A percentile compares a stretch with the other conserved stretches of the same genome.
Conservation (phyloP, 1,140 invertebrate genomes). For the Ceratina japonica region DNA sequence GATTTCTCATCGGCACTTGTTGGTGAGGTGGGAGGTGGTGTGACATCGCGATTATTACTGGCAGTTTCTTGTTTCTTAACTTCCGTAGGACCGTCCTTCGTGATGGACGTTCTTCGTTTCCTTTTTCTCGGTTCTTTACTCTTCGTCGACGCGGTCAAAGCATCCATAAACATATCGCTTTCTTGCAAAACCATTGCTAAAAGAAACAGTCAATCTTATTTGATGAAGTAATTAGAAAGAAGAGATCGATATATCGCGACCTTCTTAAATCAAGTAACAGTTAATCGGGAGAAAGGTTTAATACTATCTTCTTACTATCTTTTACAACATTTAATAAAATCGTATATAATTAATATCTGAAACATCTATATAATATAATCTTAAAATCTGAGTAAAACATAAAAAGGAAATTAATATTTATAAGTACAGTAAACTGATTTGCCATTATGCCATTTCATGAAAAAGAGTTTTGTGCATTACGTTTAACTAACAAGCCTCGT, state of each 20-base stretch:
- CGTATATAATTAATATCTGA: too few species aligned
- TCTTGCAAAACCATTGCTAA: slow-evolving; percentile 89
- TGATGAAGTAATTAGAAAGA: neutral
- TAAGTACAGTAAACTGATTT: too few species aligned
- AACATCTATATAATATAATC: too few species aligned
- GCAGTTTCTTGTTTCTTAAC: slow-evolving; percentile 78
- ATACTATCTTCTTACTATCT: neutral
- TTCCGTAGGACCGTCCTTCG: slow-evolving; percentile 81
- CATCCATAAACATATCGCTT: slow-evolving; percentile 95
- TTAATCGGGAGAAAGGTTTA: neutral
- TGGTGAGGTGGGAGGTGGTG: slow-evolving; percentile 75
- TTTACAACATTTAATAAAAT: neutral
- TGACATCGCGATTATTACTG: slow-evolving; percentile 71
- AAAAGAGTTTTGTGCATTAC: neutral
- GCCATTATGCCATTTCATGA: too few species aligned
- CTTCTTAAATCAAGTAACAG: neutral
- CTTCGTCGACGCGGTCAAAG: slow-evolving; percentile 86
- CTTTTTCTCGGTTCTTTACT: slow-evolving; percentile 88
- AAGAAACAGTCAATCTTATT: neutral
- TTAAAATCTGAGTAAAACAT: too few species aligned
- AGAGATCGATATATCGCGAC: neutral
- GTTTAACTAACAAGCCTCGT: neutral
- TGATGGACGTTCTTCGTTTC: slow-evolving; percentile 85
- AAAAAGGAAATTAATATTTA: too few species aligned
- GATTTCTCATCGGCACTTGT: slow-evolving; percentile 81